Evolutionary conservation across 1,140 invertebrate genomes (phyloP), one percentile per base, ranked within the genome.

Genomic region (Phymastichus coffea): DNA sequence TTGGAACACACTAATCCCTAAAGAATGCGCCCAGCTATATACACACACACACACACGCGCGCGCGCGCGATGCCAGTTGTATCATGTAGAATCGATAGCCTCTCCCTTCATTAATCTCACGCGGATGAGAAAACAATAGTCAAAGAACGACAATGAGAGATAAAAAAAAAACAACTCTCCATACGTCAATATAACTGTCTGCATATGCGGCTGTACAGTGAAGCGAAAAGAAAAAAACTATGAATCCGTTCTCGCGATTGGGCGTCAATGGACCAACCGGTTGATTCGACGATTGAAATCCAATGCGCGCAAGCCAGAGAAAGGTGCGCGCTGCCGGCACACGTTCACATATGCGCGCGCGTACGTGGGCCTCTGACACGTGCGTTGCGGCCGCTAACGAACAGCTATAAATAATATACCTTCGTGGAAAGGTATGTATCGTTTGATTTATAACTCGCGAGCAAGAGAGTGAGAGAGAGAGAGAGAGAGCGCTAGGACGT

Each of bases 351-450:
- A 40, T 40, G n/a, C 37, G 4, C 37, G 37, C 15, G 33, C 54
- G 15, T 17, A 43, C 17, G 33, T 25, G 44, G 55, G 35, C 22
- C 30, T 25, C 28, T 14, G 44, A 23, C 44, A 26, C 46, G 19
- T 26, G 20, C n/a, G 41, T 14, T n/a, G n/a, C 22, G 23, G n/a
- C n/a, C 56, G 68, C 70, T 72, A 72, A 72, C 71, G 71, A 72
- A 71, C 64, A 60, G 51, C 63, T 61, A 71, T 73, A 71, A 73
- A 73, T 73, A 73, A 71, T 65, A 40, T 64, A 61, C 58, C 53
- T 64, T 66, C 63, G 66, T 59, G 60, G 64, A 66, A 65, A 70
- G 68, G 67, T 62, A n/a, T n/a, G n/a, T n/a, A 66, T 56, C 60
- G 57, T 47, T 65, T 75, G 73, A 75, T 75, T 74, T 74, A 75